Base-by-base conservation (phyloP, 2,888 invertebrate species). In the Diplolepis rosae region DNA sequence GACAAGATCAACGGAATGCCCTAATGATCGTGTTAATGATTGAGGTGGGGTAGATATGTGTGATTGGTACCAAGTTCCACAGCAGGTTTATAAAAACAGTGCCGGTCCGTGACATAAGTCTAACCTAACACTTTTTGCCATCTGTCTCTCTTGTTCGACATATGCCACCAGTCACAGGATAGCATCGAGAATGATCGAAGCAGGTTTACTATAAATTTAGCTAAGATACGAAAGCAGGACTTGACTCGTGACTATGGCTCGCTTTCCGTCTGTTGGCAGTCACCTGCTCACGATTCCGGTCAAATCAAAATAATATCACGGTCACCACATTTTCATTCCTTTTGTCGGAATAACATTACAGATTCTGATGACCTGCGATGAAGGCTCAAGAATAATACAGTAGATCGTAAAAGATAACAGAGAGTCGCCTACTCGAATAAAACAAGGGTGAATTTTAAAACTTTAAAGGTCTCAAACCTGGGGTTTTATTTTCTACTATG, bases 261-360 rank as follows among this genome's bases (percentile, higher is more conserved):
- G 86, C 85, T 85, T 72, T 78, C 87, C 85, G 87, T 84, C 86
- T 87, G 87, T 86, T 80, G 82, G 54, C 68, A 75, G 72, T 86
- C 86, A 85, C 83, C 86, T 85, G 86, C 83, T 85, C 77, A 56
- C 35, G 32, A 83, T 82, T 82, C 80, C 73, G 74, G 71, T 76
- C 79, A 80, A 85, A 84, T 85, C 85, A 82, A 82, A 83, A 84
- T 82, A 83, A 82, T 83, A 82, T 82, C 81, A 79, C 79, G 72
- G 69, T 65, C 48, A 54, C 61, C 48, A 72, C 68, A 70, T 79
- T 77, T 75, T 73, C 74, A 35, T 24, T 52, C 51, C 51, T 75
- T 70, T 68, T 70, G 54, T 75, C 32, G 13, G 68, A 28, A 35
- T 52, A 35, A 5, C 35, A 56, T n/a, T 35, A 35, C 35, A 56